phyloP scores from a whole-genome alignment of 2,888 invertebrate genomes.

The Scaptomyza parva region DNA sequence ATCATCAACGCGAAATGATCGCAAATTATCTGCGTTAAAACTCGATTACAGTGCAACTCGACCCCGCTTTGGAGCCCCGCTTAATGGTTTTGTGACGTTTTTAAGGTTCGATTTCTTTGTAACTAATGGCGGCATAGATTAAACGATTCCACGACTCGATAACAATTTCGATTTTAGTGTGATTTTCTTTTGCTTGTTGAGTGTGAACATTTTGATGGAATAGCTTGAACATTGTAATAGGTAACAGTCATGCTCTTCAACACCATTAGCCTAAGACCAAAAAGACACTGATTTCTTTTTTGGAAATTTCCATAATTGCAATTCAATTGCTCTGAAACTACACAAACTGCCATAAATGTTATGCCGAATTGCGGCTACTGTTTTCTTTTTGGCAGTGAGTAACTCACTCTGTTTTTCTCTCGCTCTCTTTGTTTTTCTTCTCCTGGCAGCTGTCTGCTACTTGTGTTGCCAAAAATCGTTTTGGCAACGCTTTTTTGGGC shows the following conservation, averaged over 20 bases:
- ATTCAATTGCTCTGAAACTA: conserved; percentile 39
- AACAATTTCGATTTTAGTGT: conserved; percentile 46
- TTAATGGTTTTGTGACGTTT: conserved; percentile 78
- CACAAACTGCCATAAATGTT: conserved; percentile 44
- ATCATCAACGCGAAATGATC: conserved; percentile 79
- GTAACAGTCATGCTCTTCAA: no score
- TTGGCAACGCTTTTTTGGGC: conserved; percentile 66
- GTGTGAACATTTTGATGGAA: background rate
- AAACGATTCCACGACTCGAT: conserved; percentile 46
- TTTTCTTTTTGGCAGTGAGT: conserved; percentile 48
- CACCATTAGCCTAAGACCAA: no score
- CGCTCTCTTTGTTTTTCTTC: conserved; percentile 12
- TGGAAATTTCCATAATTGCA: conserved; percentile 46
- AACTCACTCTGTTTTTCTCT: conserved; percentile 31
- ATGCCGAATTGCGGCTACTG: conserved; percentile 70
- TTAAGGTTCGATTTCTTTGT: conserved; percentile 64
- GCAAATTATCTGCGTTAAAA: conserved; percentile 76
- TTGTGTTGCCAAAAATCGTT: conserved; percentile 76
- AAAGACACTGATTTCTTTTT: background rate
- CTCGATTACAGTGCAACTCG: conserved; percentile 29
- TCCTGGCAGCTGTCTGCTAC: conserved; percentile 54
- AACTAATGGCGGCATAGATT: conserved; percentile 70
- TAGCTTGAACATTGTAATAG: background rate
- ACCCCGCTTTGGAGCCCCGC: background rate
- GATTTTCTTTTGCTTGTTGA: conserved; percentile 22